Base-by-base conservation (phyloP, 2,113 vertebrate species). In the Cariama cristata region DNA sequence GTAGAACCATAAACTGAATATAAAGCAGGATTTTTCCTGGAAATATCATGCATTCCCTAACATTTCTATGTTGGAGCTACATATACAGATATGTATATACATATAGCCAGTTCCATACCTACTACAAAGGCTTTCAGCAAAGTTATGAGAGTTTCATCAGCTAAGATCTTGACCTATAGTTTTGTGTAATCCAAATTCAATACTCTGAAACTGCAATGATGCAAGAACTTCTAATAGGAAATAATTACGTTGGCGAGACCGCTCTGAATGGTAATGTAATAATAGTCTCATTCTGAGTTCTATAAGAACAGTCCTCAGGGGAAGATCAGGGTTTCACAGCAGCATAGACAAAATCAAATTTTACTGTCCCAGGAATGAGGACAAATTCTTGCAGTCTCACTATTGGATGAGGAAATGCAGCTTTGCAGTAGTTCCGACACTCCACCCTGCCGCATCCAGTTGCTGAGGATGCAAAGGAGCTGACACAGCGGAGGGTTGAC, bases 191-290 rank as follows among this genome's bases (percentile, higher is more conserved):
- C 42, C 49, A 95, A 79, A 96, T 82, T 82, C 83, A 95, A 53
- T 87, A 89, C 60, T 85, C 88, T 62, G 69, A 91, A 85, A 87
- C 35, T 35, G 53, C 83, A 89, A 12, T 7, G 73, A 91, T 82
- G 56, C 45, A 87, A 76, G 58, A 60, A 66, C 13, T 89, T 96
- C 62, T 79, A 85, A 87, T 87, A 79, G 83, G 74, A 91, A 92
- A 91, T 92, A 92, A 97, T 72, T 72, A 69, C 2, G 1, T 75
- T 71, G 94, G 52, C 80, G 84, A 90, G 64, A 60, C 69, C 11
- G 4, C 14, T 90, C 83, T 93, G 90, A 95, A 90, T 74, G 35
- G 20, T 95, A 96, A 94, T 96, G 76, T 89, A 96, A 93, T 94
- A 96, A 85, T 6, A 89, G 49, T 58, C 62, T 94, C 45, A 79